Evolutionary conservation across 2,888 invertebrate species (phyloP), one percentile per base, ranked within the genome.

Genomic region (Himalopsyche kuldschensis): DNA sequence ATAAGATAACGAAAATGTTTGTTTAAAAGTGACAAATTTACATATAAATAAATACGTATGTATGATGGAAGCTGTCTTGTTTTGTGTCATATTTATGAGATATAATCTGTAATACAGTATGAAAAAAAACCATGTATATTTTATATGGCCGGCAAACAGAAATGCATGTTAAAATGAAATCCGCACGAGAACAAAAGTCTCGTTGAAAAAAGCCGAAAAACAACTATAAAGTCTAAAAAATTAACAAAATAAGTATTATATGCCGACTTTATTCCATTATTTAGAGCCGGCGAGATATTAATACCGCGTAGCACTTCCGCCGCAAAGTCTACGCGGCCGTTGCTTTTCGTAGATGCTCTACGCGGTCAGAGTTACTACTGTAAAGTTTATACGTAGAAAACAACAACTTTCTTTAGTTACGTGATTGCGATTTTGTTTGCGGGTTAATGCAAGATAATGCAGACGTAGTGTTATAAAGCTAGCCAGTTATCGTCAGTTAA

Each of bases 261-360:
- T 75, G 63, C 41, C 10, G 79, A 81, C 75, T 81, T 84, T 81
- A 84, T 80, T 83, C 77, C 32, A 80, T 83, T 80, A 80, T 84
- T 84, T 84, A 84, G 77, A 81, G 69, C 47, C 81, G 80, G 55
- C 77, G 55, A 69, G 81, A 84, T 84, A 84, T 81, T 84, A 84
- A 84, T 80, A 80, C 80, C 80, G 80, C 83, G 83, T 80, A 80
- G 80, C 79, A 76, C 80, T 83, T 83, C 83, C 80, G 83, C 80
- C 69, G 79, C 75, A 48, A 79, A 77, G 32, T 31, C 63, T 41
- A 35, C 47, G 76, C 35, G 75, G 75, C 76, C 83, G 80, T 83
- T 80, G 77, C 83, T 83, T 77, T 75, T 27, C 55, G 46, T 31
- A 78, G 20, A 77, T 48, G 31, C 78, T 27, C 78, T 78, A 46